Evolutionary conservation across 1,140 invertebrate genomes (phyloP), one percentile per base, ranked within the genome.

Genomic region (Orius insidiosus): DNA sequence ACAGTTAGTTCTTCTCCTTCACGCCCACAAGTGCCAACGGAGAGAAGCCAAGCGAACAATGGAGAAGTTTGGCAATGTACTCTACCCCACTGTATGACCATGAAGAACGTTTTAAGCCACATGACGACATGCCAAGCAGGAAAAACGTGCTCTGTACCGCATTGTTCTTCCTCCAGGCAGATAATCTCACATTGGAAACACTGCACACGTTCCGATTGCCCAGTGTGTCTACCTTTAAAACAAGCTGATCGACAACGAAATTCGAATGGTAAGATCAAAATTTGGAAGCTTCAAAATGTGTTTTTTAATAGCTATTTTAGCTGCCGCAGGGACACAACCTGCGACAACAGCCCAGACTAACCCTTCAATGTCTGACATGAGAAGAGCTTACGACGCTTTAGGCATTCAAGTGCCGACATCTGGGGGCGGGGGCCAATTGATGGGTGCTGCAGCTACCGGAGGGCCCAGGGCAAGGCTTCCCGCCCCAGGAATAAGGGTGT

Each of bases 141-240:
- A 39, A 88, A 87, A 62, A 78, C 76, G 54, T 93, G 88, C 63
- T 72, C 72, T 16, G 82, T 93, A 49, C 80, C 93, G 19, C 95
- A 99, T 60, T 99, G 96, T 68, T 94, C 93, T 46, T 98, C 94
- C 14, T 98, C 94, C 0, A 68, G 94, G 50, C 94, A 98, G 68
- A 98, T 99, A 30, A 94, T 99, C 48, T 84, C 85, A 51, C 96
- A 99, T 64, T 99, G 95, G 92, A 98, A 96, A 65, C 90, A 96
- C 60, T 99, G 96, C 66, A 78, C 75, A 13, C 74, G 90, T 50
- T 76, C 71, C 55, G 94, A 97, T 66, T 99, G 96, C 71, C 90
- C 93, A 18, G 92, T 99, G 7, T 99, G 96, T 69, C 76, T 92
- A 55, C 94, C 95, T 2, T 70, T 98, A 24, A 97, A 98, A 59